Evolutionary conservation across 2,113 vertebrate species (phyloP).

Genomic region (Gopherus evgoodei): DNA sequence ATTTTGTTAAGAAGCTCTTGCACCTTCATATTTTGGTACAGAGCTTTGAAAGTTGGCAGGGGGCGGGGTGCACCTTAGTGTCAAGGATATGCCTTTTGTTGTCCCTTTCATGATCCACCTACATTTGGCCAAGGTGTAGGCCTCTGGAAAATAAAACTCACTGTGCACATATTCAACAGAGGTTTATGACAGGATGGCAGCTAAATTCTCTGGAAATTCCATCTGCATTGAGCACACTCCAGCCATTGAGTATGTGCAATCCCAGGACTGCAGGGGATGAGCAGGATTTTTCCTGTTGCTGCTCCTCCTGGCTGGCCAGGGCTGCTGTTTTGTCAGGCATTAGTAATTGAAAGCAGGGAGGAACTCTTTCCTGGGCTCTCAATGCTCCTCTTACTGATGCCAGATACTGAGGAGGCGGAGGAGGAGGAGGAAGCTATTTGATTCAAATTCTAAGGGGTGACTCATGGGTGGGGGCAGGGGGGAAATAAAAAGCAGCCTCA

Average conservation of each 20-base stretch:
- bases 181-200: neutral
- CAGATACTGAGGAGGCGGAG: too few species aligned
- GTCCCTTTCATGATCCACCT: neutral
- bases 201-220: neutral
- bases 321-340: too few species aligned
- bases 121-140: neutral
- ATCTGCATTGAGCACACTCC: neutral
- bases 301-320: neutral
- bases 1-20: neutral
- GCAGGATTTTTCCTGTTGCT: neutral
- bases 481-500: too few species aligned
- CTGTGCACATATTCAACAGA: neutral
- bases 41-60: neutral
- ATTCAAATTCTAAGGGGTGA: too few species aligned
- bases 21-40: neutral
- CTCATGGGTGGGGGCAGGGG: too few species aligned
- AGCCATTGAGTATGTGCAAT: neutral
- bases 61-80: neutral
- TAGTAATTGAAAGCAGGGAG: too few species aligned
- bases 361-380: too few species aligned
- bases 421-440: too few species aligned
- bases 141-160: neutral
- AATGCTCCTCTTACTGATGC: too few species aligned
- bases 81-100: rapidly evolving
- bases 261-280: too few species aligned